Percentiles rank a stretch among this genome's conserved stretches.
These are phyloP conservation scores for Sussaba pulchella DNA, from an alignment of 2,888 invertebrate genomes.

Conservation along the genomic window DNA sequence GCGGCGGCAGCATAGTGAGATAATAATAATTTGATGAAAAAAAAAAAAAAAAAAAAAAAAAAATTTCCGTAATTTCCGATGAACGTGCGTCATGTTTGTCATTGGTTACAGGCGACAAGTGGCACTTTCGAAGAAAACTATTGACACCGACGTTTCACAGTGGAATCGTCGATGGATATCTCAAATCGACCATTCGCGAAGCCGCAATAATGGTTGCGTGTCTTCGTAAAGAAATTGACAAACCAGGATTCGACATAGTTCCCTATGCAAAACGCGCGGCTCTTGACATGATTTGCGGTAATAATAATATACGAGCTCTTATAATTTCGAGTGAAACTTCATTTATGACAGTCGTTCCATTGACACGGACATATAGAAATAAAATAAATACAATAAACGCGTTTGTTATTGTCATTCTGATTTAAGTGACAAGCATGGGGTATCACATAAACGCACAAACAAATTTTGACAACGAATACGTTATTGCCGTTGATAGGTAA, in stretches of 20 bases:
- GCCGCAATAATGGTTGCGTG: conserved; percentile 76
- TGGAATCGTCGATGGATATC: conserved; percentile 77
- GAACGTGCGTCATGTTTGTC: conserved; percentile 9
- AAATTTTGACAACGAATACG: conserved; percentile 81
- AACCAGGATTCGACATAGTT: conserved; percentile 78
- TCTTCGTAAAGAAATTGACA: conserved; percentile 75
- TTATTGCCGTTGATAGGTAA: conserved; percentile 83
- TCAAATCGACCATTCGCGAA: conserved; percentile 74
- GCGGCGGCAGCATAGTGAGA: too few species aligned
- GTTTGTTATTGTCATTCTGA: too few species aligned
- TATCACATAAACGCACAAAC: conserved; percentile 82
- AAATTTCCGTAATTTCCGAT: too few species aligned
- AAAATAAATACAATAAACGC: too few species aligned
- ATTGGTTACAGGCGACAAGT: conserved; percentile 76
- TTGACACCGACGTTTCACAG: conserved; percentile 82
- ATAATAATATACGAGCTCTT: conserved; percentile 60
- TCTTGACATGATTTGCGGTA: conserved; percentile 82
- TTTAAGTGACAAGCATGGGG: conserved; percentile 84
- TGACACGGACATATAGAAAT: too few species aligned
- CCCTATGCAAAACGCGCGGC: conserved; percentile 81
- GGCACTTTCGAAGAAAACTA: conserved; percentile 81
- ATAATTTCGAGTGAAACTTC: too few species aligned
- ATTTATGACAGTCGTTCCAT: too few species aligned
- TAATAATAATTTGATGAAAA: too few species aligned
- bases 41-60: too few species aligned